phyloP scores from a whole-genome alignment of 2,888 invertebrate species.

The Pollenia amentaria region DNA sequence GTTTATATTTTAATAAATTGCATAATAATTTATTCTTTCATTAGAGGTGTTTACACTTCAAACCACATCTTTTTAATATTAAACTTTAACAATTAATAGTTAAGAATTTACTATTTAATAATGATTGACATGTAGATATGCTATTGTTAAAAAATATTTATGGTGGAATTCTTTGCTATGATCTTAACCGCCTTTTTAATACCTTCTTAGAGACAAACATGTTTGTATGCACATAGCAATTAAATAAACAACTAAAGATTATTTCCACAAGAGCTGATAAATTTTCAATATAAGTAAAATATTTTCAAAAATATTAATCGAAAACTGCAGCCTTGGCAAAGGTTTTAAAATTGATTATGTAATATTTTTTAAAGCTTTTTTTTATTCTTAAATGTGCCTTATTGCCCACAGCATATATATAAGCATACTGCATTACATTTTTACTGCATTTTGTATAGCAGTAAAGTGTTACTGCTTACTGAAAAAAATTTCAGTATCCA shows the following conservation, averaged over 20 bases:
- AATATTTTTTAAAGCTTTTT: too few relatives aligned
- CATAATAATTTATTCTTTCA: slow-evolving; percentile 25
- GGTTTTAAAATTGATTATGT: too few relatives aligned
- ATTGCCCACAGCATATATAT: too few relatives aligned
- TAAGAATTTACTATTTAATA: background rate
- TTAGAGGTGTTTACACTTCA: slow-evolving; percentile 27
- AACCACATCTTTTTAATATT: slow-evolving; percentile 32
- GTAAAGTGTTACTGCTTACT: too few relatives aligned
- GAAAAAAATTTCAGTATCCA: too few relatives aligned
- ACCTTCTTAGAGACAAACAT: slow-evolving; percentile 7
- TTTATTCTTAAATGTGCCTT: too few relatives aligned
- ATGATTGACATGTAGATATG: slow-evolving; percentile 37
- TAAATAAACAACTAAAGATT: background rate
- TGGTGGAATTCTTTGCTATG: slow-evolving; percentile 27
- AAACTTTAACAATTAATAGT: slow-evolving; percentile 11
- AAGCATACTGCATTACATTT: too few relatives aligned
- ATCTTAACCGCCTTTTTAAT: slow-evolving; percentile 58
- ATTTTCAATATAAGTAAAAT: background rate
- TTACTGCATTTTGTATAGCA: too few relatives aligned
- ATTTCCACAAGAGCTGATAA: background rate
- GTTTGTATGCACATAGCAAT: background rate
- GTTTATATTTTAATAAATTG: slow-evolving; percentile 10
- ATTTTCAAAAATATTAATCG: background rate
- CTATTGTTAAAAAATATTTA: slow-evolving; percentile 23
- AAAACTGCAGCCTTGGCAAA: too few relatives aligned